phyloP scores from a whole-genome alignment of 2,888 invertebrate species.

The Lacanobia oleracea region DNA sequence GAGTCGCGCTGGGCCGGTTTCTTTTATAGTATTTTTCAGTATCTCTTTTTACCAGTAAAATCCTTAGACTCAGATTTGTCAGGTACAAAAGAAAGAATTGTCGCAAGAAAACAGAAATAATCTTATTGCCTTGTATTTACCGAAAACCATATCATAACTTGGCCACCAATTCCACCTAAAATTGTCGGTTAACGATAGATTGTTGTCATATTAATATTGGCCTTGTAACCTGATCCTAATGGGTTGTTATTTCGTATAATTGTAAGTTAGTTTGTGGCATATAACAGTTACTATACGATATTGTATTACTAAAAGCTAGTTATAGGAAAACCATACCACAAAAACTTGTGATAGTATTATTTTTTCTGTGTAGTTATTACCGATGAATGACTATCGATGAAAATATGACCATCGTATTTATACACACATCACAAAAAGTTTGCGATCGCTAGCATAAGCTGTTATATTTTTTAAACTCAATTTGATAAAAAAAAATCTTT shows the following conservation, averaged over 20 bases:
- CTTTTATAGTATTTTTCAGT: no score
- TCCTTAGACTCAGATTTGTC: no score
- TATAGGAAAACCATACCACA: conserved; percentile 15
- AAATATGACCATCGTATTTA: no score
- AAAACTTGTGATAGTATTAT: no score
- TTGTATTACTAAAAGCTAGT: conserved; percentile 40
- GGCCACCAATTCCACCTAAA: not conserved
- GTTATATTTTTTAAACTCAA: no score
- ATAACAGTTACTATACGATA: conserved; percentile 5
- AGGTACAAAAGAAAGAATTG: not conserved
- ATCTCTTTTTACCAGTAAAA: no score
- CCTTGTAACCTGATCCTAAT: conserved; percentile 37
- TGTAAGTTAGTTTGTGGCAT: not conserved
- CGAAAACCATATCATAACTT: not conserved
- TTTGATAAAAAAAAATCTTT: no score
- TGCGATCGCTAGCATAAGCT: no score
- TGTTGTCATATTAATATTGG: not conserved
- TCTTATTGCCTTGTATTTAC: not conserved
- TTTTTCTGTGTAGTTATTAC: not conserved
- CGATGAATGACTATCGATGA: no score
- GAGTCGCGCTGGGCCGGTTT: no score
- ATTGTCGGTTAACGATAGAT: not conserved
- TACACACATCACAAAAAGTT: no score
- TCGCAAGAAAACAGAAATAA: not conserved
- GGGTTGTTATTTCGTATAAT: conserved; percentile 23